Evolutionary conservation across 2,113 vertebrate species (phyloP).

Genomic region (Salvelinus fontinalis): DNA sequence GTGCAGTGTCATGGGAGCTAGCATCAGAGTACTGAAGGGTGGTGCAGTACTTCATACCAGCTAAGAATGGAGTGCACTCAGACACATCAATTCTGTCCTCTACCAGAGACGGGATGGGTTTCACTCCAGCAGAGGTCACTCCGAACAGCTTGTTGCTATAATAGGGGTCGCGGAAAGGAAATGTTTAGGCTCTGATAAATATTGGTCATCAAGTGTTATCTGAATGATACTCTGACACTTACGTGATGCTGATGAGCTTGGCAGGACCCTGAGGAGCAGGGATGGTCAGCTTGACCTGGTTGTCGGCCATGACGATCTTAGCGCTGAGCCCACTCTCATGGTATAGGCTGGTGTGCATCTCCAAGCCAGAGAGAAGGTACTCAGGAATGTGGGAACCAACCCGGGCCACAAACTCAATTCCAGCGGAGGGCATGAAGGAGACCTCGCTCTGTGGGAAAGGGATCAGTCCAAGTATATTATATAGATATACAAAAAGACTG

Average conservation of each 20-base stretch:
- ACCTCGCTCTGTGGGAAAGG: conserved; percentile 72
- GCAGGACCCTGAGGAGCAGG: conserved; percentile 76
- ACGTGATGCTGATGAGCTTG: conserved; percentile 85
- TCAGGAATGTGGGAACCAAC: conserved; percentile 83
- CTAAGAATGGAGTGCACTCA: conserved; percentile 78
- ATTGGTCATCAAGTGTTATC: neutral
- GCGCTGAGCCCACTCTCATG: conserved; percentile 81
- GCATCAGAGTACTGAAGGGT: conserved; percentile 74
- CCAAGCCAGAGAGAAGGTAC: conserved; percentile 80
- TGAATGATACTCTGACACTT: conserved; percentile 27
- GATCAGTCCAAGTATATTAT: neutral
- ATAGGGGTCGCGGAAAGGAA: neutral
- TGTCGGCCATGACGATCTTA: conserved; percentile 66
- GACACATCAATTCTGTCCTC: conserved; percentile 66
- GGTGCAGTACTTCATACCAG: conserved; percentile 82
- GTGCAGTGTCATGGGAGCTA: conserved; percentile 70
- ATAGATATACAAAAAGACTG: neutral
- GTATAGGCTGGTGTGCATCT: conserved; percentile 86
- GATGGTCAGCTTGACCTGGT: conserved; percentile 80
- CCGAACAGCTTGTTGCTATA: conserved; percentile 82
- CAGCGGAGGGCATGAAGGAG: conserved; percentile 83
- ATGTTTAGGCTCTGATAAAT: neutral
- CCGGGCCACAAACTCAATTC: conserved; percentile 84
- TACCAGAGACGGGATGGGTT: conserved; percentile 68
- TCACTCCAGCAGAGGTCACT: conserved; percentile 75